These are phyloP conservation scores for Berghia stephanieae DNA, from an alignment of 1,140 invertebrate genomes.

Conservation along the genomic window DNA sequence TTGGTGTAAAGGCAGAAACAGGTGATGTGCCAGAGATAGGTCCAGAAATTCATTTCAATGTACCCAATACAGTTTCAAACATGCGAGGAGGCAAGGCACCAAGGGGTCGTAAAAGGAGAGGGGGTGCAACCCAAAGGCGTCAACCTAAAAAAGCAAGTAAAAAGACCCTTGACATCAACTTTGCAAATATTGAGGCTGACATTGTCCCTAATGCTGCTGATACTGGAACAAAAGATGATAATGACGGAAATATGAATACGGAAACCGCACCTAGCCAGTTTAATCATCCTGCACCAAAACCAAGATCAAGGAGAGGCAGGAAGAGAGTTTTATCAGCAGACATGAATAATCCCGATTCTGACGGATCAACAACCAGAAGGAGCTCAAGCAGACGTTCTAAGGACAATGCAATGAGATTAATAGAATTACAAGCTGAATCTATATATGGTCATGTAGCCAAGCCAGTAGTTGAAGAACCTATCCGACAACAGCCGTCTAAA, in stretches of 20 bases:
- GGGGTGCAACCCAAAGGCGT: slow-evolving; percentile 1
- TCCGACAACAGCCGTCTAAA: too few species aligned
- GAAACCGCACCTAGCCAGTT: neutral
- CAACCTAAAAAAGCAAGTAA: slow-evolving; percentile 8
- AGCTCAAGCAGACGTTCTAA: slow-evolving; percentile 27
- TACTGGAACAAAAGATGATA: neutral
- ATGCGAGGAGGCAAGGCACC: neutral
- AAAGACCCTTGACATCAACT: too few species aligned
- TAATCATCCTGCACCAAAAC: neutral
- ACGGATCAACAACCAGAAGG: slow-evolving; percentile 10
- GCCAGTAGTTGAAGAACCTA: neutral
- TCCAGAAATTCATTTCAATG: too few species aligned
- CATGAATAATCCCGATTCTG: neutral
- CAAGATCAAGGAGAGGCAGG: neutral
- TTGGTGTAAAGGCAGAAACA: neutral
- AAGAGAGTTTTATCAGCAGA: neutral
- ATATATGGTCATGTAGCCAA: slow-evolving; percentile 8
- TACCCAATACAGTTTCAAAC: too few species aligned
- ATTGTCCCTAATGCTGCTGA: too few species aligned
- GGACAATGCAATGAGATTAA: slow-evolving; percentile 30
- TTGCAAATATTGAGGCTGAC: too few species aligned
- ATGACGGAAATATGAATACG: neutral
- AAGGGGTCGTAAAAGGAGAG: slow-evolving; percentile 21
- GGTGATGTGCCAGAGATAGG: too few species aligned
- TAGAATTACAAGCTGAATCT: slow-evolving; percentile 28